A percentile compares a stretch with the other conserved stretches of the same genome.
phyloP scores from a whole-genome alignment of 37 sponge, comb jelly and placozoan species.

The Hexactinellida sp. region DNA sequence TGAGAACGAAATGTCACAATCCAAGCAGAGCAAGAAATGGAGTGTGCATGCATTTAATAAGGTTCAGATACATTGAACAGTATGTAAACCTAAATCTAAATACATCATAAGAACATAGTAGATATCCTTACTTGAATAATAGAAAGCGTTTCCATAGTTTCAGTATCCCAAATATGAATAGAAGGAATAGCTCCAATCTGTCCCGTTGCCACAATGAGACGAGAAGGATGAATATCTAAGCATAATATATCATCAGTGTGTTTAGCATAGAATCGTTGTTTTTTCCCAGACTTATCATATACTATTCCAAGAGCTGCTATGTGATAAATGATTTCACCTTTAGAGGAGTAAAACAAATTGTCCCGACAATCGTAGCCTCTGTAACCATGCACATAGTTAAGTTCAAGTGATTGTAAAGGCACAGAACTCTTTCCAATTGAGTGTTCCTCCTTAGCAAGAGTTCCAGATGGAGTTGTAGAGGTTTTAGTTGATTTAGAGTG shows the following conservation, averaged over 20 bases:
- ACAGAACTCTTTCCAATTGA: background rate
- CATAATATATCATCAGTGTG: slow-evolving; percentile 97
- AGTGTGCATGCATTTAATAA: too few relatives aligned
- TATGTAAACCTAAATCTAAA: too few relatives aligned
- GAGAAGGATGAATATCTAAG: slow-evolving; percentile 71
- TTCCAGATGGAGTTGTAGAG: background rate
- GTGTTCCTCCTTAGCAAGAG: background rate
- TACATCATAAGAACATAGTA: too few relatives aligned
- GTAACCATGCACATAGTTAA: slow-evolving; percentile 87
- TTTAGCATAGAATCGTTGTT: slow-evolving; percentile 66
- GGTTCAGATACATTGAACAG: too few relatives aligned
- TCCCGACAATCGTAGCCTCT: slow-evolving; percentile 90
- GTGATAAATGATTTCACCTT: slow-evolving; percentile 80
- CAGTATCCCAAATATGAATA: slow-evolving; percentile 80
- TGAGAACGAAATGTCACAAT: too few relatives aligned
- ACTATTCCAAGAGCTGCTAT: slow-evolving; percentile 92
- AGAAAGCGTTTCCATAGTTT: slow-evolving; percentile 62
- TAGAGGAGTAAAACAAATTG: slow-evolving; percentile 77
- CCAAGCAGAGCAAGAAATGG: too few relatives aligned
- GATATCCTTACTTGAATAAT: slow-evolving; percentile 30
- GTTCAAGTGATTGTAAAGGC: slow-evolving; percentile 22
- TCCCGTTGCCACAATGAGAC: slow-evolving; percentile 42
- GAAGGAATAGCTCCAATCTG: slow-evolving; percentile 77
- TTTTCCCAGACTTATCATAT: slow-evolving; percentile 54
- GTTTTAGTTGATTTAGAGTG: background rate